Evolutionary conservation across 2,113 vertebrate species (phyloP), one percentile per base, ranked within the genome.

Genomic region (Eira barbara): DNA sequence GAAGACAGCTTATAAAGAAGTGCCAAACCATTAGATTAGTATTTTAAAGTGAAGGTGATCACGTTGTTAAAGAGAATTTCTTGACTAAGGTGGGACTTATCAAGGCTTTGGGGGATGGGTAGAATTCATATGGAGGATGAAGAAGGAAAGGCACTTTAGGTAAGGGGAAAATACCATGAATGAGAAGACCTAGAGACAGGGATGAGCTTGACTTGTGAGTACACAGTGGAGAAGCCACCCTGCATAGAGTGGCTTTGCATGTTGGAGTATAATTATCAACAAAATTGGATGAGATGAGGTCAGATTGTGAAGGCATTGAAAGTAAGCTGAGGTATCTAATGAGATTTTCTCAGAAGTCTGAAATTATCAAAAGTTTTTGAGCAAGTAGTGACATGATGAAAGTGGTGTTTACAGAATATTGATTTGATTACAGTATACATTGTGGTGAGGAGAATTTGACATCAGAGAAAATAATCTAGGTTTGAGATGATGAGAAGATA

Each of bases 231-330:
- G 31, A 80, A 27, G 86, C 67, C 47, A 95, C 25, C 12, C 55
- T 74, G 31, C 95, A 63, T 27, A 92, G 39, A 85, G 45, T 79
- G 49, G 45, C 21, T 88, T 91, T 91, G 34, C 57, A n/a, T 93
- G 29, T 74, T 92, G 25, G 10, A 89, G 13, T 92, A 71, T 67
- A 74, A 80, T 92, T 86, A 79, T 61, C 65, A 90, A 83, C n/a
- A 96, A 94, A 95, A 84, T 45, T 84, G 49, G 61, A 45, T 39
- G 49, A 95, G 14, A 8, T 89, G 11, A 13, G 17, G 36, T 78
- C 65, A 39, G 20, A 89, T 95, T 89, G 81, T 96, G 47, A 85
- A 96, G 42, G 76, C 49, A n/a, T 63, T 88, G 57, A 91, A 96
- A 95, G 84, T 81, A 89, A 73, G 61, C 61, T 96, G 25, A 49